phyloP scores from a whole-genome alignment of 2,888 invertebrate species.

The Tiphia femorata region DNA sequence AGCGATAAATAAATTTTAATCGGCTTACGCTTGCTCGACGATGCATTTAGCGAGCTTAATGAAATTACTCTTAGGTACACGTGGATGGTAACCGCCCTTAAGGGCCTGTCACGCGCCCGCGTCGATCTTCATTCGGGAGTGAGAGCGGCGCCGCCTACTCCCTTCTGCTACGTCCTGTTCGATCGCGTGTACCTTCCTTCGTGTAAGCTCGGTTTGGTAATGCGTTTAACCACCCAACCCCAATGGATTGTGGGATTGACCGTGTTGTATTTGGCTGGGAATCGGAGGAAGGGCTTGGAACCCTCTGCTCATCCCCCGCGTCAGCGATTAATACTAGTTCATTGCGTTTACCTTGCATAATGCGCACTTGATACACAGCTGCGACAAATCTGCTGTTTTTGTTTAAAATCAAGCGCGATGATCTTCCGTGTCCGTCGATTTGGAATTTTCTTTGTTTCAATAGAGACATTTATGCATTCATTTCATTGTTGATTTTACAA shows the following conservation, averaged over 20 bases:
- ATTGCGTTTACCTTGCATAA: too few species aligned
- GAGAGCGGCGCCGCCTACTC: conserved; percentile 1
- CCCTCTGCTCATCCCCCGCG: neutral
- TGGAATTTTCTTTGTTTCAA: too few species aligned
- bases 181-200: conserved; percentile 2
- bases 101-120: conserved; percentile 32
- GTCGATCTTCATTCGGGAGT: conserved; percentile 14
- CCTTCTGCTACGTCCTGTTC: conserved; percentile 7
- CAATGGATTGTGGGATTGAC: neutral
- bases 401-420: neutral
- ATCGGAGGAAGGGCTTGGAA: neutral
- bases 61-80: too few species aligned
- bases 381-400: too few species aligned
- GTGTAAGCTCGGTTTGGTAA: neutral
- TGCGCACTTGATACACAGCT: too few species aligned
- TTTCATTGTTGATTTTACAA: neutral
- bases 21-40: too few species aligned
- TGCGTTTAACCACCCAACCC: neutral
- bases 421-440: neutral
- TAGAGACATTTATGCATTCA: neutral
- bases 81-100: too few species aligned
- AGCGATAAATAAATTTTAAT: too few species aligned
- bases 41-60: too few species aligned
- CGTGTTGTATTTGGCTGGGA: neutral
- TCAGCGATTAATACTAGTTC: too few species aligned